Conservation (phyloP, 2,797 vertebrate genomes). For the Nyctibius grandis region DNA sequence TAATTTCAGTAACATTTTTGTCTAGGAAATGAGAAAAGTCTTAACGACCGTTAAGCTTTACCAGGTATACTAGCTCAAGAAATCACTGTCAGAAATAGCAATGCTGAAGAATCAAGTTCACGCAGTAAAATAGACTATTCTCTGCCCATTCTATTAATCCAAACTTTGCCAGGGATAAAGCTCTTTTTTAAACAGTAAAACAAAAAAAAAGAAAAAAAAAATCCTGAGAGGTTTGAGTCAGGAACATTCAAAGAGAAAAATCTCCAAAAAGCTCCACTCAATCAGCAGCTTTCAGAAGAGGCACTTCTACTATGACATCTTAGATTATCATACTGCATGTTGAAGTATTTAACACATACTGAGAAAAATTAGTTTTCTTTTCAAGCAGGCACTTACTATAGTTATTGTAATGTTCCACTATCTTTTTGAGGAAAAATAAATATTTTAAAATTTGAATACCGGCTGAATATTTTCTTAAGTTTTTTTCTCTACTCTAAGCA, state of each 20-base stretch:
- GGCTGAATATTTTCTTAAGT: not conserved
- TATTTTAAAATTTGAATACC: not conserved
- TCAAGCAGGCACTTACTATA: not conserved
- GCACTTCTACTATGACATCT: not conserved
- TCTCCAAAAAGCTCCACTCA: not conserved
- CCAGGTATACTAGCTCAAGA: not conserved
- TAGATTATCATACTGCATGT: not conserved
- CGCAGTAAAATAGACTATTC: not conserved
- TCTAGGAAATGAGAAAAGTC: not conserved
- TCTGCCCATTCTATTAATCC: not conserved
- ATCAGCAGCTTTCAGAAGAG: not conserved
- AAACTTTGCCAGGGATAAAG: not conserved
- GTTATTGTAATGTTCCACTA: not conserved
- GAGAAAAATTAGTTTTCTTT: not conserved
- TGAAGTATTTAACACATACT: not conserved
- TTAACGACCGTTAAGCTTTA: not conserved
- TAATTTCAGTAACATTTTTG: not conserved
- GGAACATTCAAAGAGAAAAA: not conserved
- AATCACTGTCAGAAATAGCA: not conserved
- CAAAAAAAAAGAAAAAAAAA: not conserved
- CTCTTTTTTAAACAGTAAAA: not conserved
- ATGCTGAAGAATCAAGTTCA: not conserved
- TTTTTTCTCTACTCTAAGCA: not conserved
- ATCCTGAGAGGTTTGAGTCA: not conserved
- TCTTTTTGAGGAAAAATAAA: not conserved